These are phyloP conservation scores for Dryobotodes eremita DNA, from an alignment of 2,888 invertebrate species.

Conservation along the genomic window DNA sequence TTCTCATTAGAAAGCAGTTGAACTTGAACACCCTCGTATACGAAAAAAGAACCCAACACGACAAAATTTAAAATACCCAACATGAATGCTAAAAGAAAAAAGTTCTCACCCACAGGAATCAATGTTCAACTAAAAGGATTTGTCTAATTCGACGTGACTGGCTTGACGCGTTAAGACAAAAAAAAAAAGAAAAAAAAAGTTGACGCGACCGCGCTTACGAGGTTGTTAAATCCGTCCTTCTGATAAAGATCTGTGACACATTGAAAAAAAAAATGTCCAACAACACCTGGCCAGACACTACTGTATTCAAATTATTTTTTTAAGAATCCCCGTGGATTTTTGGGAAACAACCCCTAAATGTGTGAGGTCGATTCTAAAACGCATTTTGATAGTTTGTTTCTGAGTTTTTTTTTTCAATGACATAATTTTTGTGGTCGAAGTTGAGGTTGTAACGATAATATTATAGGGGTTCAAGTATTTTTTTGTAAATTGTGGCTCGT, in stretches of 20 bases:
- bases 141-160: slow-evolving; percentile 89
- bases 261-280: slow-evolving; percentile 76
- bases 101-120: slow-evolving; percentile 80
- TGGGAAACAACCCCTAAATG: slow-evolving; percentile 81
- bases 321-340: slow-evolving; percentile 81
- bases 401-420: slow-evolving; percentile 76
- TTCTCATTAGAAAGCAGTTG: slow-evolving; percentile 25
- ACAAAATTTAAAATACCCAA: slow-evolving; percentile 47
- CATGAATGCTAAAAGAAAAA: slow-evolving; percentile 65
- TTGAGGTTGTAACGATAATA: slow-evolving; percentile 74
- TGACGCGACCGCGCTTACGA: slow-evolving; percentile 86
- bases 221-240: slow-evolving; percentile 87
- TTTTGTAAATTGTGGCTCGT: slow-evolving; percentile 64
- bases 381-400: slow-evolving; percentile 75
- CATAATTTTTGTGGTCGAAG: slow-evolving; percentile 76
- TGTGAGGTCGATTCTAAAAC: slow-evolving; percentile 83
- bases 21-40: neutral
- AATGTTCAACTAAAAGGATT: slow-evolving; percentile 85
- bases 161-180: slow-evolving; percentile 82
- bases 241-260: slow-evolving; percentile 90
- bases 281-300: slow-evolving; percentile 77
- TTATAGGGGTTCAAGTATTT: slow-evolving; percentile 49
- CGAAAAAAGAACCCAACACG: slow-evolving; percentile 14
- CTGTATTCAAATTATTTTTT: slow-evolving; percentile 88
- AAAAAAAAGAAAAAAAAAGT: slow-evolving; percentile 80